Percentiles rank a stretch among this genome's conserved stretches.
These are phyloP conservation scores for Globodera ellingtonae DNA, from an alignment of 1,140 invertebrate genomes.

Conservation along the genomic window DNA sequence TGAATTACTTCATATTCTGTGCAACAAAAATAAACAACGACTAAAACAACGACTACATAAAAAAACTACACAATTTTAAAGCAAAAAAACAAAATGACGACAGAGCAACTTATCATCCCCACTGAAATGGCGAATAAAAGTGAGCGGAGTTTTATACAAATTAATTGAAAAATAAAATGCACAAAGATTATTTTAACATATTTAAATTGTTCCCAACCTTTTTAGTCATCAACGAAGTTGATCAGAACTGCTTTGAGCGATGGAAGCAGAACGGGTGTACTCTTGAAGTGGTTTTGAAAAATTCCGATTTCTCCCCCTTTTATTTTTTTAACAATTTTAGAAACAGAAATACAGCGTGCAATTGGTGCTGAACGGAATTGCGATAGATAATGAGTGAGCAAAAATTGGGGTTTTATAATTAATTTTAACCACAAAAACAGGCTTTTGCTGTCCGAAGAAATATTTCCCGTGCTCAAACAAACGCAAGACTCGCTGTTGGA, in stretches of 20 bases:
- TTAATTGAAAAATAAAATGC: background rate
- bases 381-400: background rate
- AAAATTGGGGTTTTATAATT: background rate
- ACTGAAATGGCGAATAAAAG: conserved; percentile 1
- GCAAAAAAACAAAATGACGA: background rate
- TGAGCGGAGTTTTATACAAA: conserved; percentile 2
- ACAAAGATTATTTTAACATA: background rate
- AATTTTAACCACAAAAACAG: background rate
- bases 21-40: too few relatives aligned
- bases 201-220: background rate
- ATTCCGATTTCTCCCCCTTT: background rate
- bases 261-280: background rate
- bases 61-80: too few relatives aligned
- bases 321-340: background rate
- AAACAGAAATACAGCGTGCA: background rate
- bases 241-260: background rate
- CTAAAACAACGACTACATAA: too few relatives aligned
- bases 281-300: background rate
- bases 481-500: background rate
- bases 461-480: background rate
- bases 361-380: background rate
- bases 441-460: background rate
- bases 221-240: background rate
- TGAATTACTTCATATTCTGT: too few relatives aligned
- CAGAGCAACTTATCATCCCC: background rate